Conservation (phyloP, 2,888 invertebrate species). For the Anarsia innoxiella region DNA sequence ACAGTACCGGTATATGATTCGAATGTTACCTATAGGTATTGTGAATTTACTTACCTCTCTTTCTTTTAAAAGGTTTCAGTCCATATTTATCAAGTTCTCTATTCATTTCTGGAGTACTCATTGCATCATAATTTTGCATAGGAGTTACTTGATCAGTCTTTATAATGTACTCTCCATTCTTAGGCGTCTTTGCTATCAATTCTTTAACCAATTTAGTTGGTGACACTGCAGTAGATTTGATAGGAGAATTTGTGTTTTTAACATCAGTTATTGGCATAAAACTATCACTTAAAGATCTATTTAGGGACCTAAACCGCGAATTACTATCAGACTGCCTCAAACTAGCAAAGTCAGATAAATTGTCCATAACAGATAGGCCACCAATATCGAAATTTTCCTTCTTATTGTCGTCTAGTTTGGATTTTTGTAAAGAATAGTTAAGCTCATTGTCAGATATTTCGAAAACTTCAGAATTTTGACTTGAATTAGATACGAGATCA, state of each 20-base stretch:
- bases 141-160: conserved; percentile 75
- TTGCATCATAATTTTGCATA: conserved; percentile 72
- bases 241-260: conserved; percentile 18
- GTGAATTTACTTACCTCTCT: conserved; percentile 69
- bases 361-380: conserved; percentile 35
- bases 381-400: conserved; percentile 33
- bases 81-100: conserved; percentile 78
- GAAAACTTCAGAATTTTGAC: conserved; percentile 41
- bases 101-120: conserved; percentile 74
- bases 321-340: conserved; percentile 18
- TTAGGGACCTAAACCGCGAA: conserved; percentile 12
- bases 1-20: too few relatives aligned
- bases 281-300: conserved; percentile 24
- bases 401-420: conserved; percentile 29
- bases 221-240: conserved; percentile 19
- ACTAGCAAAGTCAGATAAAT: conserved; percentile 20
- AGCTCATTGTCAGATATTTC: conserved; percentile 77
- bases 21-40: too few relatives aligned
- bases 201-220: too few relatives aligned
- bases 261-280: conserved; percentile 28
- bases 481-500: conserved; percentile 23
- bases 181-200: conserved; percentile 39
- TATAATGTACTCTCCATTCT: conserved; percentile 57
- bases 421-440: conserved; percentile 74
- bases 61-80: conserved; percentile 79